phyloP scores from a whole-genome alignment of 2,888 invertebrate species.

The Oligia fasciuncula region DNA sequence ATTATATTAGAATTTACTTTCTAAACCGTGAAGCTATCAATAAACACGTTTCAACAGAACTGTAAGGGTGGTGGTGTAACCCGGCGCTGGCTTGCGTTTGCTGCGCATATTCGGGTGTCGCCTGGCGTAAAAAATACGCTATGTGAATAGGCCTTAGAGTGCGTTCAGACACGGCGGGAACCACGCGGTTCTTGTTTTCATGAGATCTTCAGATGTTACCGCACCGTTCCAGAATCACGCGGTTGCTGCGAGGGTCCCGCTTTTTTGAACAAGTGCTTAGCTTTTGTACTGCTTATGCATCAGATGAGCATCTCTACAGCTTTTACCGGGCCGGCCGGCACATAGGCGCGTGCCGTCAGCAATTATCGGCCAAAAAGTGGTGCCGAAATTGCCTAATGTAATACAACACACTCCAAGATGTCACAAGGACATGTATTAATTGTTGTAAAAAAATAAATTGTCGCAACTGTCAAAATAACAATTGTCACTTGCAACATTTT shows the following conservation, averaged over 20 bases:
- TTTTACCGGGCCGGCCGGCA: background rate
- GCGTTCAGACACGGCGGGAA: background rate
- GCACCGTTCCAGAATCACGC: background rate
- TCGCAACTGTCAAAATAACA: background rate
- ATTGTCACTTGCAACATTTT: constrained; percentile 21
- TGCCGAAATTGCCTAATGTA: background rate
- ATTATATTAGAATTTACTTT: background rate
- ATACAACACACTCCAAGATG: background rate
- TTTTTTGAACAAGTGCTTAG: background rate
- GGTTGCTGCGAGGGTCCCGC: background rate
- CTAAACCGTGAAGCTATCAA: background rate
- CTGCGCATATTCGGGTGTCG: too few species aligned
- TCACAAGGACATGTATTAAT: background rate
- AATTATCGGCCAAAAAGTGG: background rate
- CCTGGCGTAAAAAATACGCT: background rate
- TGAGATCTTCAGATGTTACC: background rate
- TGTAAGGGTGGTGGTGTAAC: too few species aligned
- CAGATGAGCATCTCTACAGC: too few species aligned
- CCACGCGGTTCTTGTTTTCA: background rate
- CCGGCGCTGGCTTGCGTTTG: too few species aligned
- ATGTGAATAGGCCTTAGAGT: background rate
- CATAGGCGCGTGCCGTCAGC: background rate
- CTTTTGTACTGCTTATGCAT: background rate
- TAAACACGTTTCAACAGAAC: background rate
- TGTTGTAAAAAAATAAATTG: background rate